Percentiles rank a stretch among this genome's conserved stretches.
phyloP scores from a whole-genome alignment of 2,113 vertebrate species.

The Atractosteus spatula region DNA sequence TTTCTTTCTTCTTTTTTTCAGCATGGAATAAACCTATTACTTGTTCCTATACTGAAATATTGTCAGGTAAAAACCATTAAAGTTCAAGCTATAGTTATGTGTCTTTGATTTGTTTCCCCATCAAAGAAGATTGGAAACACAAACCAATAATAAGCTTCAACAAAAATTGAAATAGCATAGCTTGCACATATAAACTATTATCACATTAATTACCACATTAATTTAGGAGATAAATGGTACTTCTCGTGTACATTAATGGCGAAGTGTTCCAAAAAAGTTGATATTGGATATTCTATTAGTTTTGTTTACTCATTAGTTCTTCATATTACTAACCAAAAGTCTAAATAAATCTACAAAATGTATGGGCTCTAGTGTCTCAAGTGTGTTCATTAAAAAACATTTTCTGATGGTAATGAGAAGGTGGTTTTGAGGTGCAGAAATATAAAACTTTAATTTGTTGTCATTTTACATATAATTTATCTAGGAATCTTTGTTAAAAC shows the following conservation, averaged over 20 bases:
- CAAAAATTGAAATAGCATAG: too few relatives aligned
- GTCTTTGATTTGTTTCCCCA: too few relatives aligned
- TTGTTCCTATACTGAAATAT: too few relatives aligned
- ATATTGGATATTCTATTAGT: slow-evolving; percentile 26
- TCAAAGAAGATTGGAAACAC: too few relatives aligned
- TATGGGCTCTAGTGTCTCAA: slow-evolving; percentile 12
- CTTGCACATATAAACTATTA: too few relatives aligned
- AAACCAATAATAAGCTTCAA: too few relatives aligned
- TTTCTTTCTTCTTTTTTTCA: too few relatives aligned
- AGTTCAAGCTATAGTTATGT: too few relatives aligned
- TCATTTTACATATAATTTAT: slow-evolving; percentile 34
- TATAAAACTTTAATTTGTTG: background rate
- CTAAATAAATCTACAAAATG: slow-evolving; percentile 17
- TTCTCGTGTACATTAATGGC: background rate
- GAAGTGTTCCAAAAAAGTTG: slow-evolving; percentile 28
- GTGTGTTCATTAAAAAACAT: slow-evolving; percentile 8
- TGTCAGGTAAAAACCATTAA: too few relatives aligned
- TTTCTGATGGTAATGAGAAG: slow-evolving; percentile 18
- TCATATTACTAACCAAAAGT: slow-evolving; percentile 1
- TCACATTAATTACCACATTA: too few relatives aligned
- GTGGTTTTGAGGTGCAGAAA: slow-evolving; percentile 23
- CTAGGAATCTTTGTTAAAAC: slow-evolving; percentile 17
- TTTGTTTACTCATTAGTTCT: slow-evolving; percentile 20
- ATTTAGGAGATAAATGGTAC: too few relatives aligned
- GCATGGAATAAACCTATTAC: too few relatives aligned